Evolutionary conservation across 2,888 invertebrate species (phyloP), one percentile per base, ranked within the genome.

Genomic region (Mystacides longicornis): DNA sequence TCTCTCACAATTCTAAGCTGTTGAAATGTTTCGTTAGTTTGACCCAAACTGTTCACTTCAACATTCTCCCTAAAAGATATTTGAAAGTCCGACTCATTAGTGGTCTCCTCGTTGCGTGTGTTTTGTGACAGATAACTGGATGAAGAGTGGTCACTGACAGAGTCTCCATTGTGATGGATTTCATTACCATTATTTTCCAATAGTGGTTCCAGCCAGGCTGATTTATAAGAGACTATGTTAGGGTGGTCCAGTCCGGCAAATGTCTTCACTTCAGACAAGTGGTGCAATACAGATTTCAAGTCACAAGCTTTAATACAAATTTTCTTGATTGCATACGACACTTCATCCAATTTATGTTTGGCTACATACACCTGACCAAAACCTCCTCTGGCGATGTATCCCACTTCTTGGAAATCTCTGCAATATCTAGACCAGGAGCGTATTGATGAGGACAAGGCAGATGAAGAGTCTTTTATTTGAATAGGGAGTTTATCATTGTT

Each of bases 221-320:
- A 85, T 73, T 90, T 89, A 65, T 90, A 91, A 20, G 87, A 82
- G 3, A 91, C 88, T 60, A 91, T 86, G 67, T 90, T 89, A 0
- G 82, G 79, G 71, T 90, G 90, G 65, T 87, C 85, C 22, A 90
- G 71, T 64, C 82, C 82, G 0, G 91, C 89, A 62, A 90, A 80
- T 2, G 87, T 87, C 71, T 88, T 87, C 1, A 89, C 90, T 77
- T 91, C 90, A 2, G 83, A 75, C 43, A 89, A 71, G 71, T 85
- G 85, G 46, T 75, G 77, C 69, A 82, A 76, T 18, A 87, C 80
- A 0, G 81, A 78, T 56, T 82, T 74, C 0, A 86, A 78, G 62
- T 81, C 81, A 7, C 79, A 79, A 1, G 84, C 81, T 62, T 81
- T 79, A 27, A 85, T 85, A 58, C 72, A 74, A 37, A 86, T 86